phyloP scores from a whole-genome alignment of 2,797 vertebrate genomes.

The Tiaroga cobitis region DNA sequence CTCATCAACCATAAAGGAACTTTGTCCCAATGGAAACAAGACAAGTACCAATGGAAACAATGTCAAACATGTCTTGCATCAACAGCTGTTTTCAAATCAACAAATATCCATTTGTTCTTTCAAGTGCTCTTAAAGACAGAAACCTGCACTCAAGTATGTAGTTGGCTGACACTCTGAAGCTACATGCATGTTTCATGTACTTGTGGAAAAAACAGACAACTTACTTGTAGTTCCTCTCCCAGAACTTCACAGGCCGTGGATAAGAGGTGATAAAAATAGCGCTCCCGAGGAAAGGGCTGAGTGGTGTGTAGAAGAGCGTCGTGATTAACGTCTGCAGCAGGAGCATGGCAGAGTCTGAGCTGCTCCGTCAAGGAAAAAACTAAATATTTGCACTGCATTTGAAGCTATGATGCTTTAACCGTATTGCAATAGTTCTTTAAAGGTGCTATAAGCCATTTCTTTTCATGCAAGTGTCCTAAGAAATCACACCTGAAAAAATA shows the following conservation, averaged over 20 bases:
- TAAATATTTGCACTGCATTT: background rate
- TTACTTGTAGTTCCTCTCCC: constrained; percentile 99
- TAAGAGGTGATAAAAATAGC: constrained; percentile 97
- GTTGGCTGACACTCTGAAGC: background rate
- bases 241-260: constrained; percentile 92
- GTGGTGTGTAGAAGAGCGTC: constrained; percentile 90
- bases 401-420: background rate
- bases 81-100: background rate
- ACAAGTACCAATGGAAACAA: background rate
- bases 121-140: background rate
- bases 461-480: background rate
- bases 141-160: background rate
- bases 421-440: background rate
- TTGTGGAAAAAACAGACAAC: constrained; percentile 48
- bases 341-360: constrained; percentile 94
- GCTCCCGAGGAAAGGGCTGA: constrained; percentile 95
- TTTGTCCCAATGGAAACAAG: background rate
- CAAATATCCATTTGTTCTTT: background rate
- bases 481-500: background rate
- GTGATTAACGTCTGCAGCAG: constrained; percentile 91
- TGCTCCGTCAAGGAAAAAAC: constrained; percentile 52
- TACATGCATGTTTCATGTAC: constrained; percentile 30
- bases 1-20: constrained; percentile 2
- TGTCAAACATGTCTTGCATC: background rate
- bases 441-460: background rate